These are phyloP conservation scores for Sturnira hondurensis DNA, from an alignment of 2,113 vertebrate species.

Conservation along the genomic window DNA sequence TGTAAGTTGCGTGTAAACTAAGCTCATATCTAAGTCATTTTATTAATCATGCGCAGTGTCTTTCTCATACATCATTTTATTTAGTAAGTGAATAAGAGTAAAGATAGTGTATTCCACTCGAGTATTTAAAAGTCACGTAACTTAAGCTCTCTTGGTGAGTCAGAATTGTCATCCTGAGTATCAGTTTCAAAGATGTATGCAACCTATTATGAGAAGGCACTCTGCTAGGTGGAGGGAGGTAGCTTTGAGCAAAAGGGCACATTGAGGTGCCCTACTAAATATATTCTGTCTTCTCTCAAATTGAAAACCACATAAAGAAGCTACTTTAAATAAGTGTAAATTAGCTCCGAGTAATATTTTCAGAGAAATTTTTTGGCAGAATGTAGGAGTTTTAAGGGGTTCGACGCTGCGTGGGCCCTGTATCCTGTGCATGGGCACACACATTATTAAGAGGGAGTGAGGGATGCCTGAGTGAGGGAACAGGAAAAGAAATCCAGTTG, in stretches of 20 bases:
- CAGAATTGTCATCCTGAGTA: neutral
- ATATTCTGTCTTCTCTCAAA: neutral
- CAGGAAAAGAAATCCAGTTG: neutral
- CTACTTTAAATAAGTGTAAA: neutral
- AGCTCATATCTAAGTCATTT: neutral
- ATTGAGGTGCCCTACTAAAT: neutral
- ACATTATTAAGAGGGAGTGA: neutral
- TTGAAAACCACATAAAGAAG: neutral
- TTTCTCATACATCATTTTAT: neutral
- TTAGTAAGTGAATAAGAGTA: neutral
- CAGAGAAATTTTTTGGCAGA: neutral
- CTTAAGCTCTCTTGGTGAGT: neutral
- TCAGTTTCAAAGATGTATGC: neutral
- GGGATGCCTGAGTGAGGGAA: neutral
- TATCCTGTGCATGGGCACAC: accelerated
- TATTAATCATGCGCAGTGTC: neutral
- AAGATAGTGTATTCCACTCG: neutral
- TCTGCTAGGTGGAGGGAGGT: neutral
- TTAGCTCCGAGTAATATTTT: neutral
- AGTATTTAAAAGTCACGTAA: neutral
- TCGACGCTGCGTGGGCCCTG: accelerated
- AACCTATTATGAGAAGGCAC: neutral
- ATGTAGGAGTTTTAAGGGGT: neutral
- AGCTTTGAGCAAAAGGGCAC: neutral
- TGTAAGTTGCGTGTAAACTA: neutral